Conservation (phyloP, 2,113 vertebrate species). For the Australoheros scitulus region DNA sequence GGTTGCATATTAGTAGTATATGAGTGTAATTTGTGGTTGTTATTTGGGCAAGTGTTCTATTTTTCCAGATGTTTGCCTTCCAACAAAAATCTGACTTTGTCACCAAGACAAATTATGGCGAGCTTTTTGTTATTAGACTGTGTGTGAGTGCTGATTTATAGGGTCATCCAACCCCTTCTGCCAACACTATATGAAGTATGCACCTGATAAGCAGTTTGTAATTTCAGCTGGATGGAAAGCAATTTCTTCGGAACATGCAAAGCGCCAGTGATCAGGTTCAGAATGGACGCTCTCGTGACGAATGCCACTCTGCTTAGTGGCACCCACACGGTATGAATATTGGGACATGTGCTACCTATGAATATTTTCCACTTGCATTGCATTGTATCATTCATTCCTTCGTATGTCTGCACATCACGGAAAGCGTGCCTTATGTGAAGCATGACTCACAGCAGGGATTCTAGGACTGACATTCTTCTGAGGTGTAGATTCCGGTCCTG, state of each 20-base stretch:
- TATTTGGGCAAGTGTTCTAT: neutral
- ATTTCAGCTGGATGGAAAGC: constrained; percentile 55
- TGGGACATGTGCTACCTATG: constrained; percentile 14
- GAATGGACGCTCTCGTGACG: constrained; percentile 17
- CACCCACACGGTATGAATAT: constrained; percentile 1
- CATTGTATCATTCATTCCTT: neutral
- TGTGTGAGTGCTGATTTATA: constrained; percentile 61
- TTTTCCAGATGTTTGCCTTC: constrained; percentile 37
- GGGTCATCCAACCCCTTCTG: constrained; percentile 40
- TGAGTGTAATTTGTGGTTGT: neutral
- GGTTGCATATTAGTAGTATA: neutral
- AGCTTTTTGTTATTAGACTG: constrained; percentile 21
- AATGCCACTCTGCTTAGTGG: constrained; percentile 24
- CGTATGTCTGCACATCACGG: neutral
- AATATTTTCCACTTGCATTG: constrained; percentile 12
- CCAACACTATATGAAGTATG: constrained; percentile 48
- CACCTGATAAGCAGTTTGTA: constrained; percentile 48
- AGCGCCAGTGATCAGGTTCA: constrained; percentile 39
- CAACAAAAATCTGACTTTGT: constrained; percentile 45
- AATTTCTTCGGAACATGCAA: constrained; percentile 55
- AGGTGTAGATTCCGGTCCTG: constrained; percentile 28
- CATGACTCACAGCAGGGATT: constrained; percentile 9
- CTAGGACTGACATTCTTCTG: neutral
- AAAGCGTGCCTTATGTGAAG: constrained; percentile 18
- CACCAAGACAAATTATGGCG: constrained; percentile 32